These are phyloP conservation scores for Oryzias melastigma DNA, from an alignment of 2,113 vertebrate genomes.

Conservation along the genomic window DNA sequence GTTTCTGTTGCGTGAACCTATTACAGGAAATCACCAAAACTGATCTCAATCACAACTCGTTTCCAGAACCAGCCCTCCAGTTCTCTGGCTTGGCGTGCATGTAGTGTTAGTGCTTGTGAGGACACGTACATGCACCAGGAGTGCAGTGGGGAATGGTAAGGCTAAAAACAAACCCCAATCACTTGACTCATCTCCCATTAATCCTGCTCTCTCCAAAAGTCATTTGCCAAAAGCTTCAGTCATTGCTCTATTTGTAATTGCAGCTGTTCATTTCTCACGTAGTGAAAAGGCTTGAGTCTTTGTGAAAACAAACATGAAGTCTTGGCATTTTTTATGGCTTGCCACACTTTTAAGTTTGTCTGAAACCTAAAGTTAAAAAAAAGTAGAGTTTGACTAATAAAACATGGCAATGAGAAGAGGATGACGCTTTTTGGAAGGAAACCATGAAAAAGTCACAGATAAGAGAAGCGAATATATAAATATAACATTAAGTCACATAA, in stretches of 20 bases:
- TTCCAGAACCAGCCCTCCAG: neutral
- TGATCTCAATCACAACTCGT: neutral
- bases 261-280: neutral
- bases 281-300: neutral
- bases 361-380: too few relatives aligned
- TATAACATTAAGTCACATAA: too few relatives aligned
- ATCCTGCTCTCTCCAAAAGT: neutral
- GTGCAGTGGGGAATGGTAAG: neutral
- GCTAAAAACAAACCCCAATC: conserved; percentile 2
- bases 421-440: too few relatives aligned
- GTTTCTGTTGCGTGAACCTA: too few relatives aligned
- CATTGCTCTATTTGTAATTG: neutral
- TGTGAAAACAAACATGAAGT: neutral
- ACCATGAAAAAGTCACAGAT: too few relatives aligned
- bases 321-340: neutral
- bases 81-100: neutral
- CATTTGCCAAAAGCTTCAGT: neutral
- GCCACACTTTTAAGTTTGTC: too few relatives aligned
- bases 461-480: too few relatives aligned
- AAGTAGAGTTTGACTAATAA: too few relatives aligned
- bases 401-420: too few relatives aligned
- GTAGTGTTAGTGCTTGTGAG: neutral
- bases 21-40: too few relatives aligned
- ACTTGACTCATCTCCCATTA: neutral
- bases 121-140: neutral